A percentile compares a stretch with the other conserved stretches of the same genome.
Evolutionary conservation across 2,113 vertebrate genomes (phyloP).

Genomic region (Damaliscus lunatus): DNA sequence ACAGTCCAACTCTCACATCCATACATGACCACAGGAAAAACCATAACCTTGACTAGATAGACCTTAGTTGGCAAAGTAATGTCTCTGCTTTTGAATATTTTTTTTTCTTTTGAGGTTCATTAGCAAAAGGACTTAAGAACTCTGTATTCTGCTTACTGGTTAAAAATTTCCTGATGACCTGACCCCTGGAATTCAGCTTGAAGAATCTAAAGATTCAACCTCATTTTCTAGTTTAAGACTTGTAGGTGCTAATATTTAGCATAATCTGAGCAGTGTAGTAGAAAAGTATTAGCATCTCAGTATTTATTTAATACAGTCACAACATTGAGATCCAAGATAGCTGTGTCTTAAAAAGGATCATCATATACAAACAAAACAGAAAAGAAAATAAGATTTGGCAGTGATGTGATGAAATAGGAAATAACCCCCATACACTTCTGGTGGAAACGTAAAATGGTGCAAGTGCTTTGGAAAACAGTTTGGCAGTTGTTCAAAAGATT

Average conservation of each 20-base stretch:
- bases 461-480: background rate
- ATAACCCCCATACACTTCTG: background rate
- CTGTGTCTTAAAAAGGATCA: background rate
- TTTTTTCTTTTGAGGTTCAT: background rate
- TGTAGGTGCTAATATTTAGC: background rate
- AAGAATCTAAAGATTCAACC: background rate
- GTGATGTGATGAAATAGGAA: background rate
- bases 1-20: too few relatives aligned
- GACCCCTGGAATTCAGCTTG: background rate
- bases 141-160: background rate
- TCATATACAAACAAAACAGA: background rate
- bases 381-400: background rate
- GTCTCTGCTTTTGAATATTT: background rate
- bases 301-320: background rate
- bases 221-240: background rate
- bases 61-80: too few relatives aligned
- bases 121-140: background rate
- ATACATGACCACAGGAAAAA: too few relatives aligned
- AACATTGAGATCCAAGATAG: background rate
- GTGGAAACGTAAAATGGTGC: background rate
- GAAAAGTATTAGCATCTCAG: background rate
- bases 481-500: background rate
- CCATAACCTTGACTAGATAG: too few relatives aligned
- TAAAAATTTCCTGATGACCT: background rate
- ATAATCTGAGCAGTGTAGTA: background rate